Conservation (phyloP, 1,140 invertebrate species). For the Lineus longissimus region DNA sequence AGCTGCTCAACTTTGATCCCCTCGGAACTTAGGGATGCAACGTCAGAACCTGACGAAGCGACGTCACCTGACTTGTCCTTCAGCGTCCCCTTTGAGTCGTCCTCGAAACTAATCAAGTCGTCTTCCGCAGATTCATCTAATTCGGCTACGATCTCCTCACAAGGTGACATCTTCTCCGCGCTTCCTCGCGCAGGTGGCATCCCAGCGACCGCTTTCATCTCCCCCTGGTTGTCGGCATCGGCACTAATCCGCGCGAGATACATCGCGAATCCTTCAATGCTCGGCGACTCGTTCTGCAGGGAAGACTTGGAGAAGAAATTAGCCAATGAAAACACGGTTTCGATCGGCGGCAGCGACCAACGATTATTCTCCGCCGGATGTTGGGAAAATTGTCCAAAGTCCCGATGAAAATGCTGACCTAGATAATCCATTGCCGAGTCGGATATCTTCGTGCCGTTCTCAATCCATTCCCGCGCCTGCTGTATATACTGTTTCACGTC, state of each 20-base stretch:
- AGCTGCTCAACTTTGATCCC: too few species aligned
- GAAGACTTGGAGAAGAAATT: conserved; percentile 7
- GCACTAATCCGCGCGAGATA: neutral
- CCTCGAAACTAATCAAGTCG: too few species aligned
- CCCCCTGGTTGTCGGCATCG: neutral
- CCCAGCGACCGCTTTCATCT: too few species aligned
- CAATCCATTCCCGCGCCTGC: neutral
- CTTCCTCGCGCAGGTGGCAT: too few species aligned
- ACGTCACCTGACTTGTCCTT: too few species aligned
- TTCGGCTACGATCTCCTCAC: too few species aligned
- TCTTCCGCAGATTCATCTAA: too few species aligned
- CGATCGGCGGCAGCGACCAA: conserved; percentile 2
- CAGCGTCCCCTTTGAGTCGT: too few species aligned
- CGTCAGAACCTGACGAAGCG: too few species aligned
- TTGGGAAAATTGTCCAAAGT: neutral
- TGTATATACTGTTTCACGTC: neutral
- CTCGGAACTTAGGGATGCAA: too few species aligned
- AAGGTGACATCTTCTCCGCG: too few species aligned
- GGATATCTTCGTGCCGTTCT: conserved; percentile 1
- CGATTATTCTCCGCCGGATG: neutral
- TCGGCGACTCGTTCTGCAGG: neutral
- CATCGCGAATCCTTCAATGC: conserved; percentile 3
- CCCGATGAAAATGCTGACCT: neutral
- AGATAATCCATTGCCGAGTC: conserved; percentile 2
- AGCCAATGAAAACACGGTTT: neutral